These are phyloP conservation scores for Amblyornis subalaris DNA, from an alignment of 2,113 vertebrate species.

Conservation along the genomic window DNA sequence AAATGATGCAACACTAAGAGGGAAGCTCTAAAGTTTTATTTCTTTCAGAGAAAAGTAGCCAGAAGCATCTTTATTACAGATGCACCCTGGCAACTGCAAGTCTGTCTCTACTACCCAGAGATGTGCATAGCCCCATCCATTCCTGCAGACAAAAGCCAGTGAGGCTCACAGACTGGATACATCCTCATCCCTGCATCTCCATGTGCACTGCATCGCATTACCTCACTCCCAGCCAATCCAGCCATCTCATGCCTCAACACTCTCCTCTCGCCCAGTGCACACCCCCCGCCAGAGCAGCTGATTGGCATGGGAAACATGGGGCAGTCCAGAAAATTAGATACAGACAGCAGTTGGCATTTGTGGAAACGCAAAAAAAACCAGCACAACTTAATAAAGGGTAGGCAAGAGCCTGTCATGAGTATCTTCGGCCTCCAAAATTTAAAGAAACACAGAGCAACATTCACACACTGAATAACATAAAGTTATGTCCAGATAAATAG, in stretches of 20 bases:
- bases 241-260: not conserved
- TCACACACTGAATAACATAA: not conserved
- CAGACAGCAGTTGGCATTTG: not conserved
- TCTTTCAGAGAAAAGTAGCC: not conserved
- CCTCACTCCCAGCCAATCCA: constrained; percentile 70
- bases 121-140: not conserved
- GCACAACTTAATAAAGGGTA: not conserved
- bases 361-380: not conserved
- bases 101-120: not conserved
- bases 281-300: not conserved
- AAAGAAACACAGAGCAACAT: not conserved
- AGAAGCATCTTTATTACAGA: not conserved
- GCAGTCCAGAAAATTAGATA: not conserved
- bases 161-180: not conserved
- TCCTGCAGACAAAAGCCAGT: not conserved
- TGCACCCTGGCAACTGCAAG: not conserved
- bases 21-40: not conserved
- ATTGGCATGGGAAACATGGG: not conserved
- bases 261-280: not conserved
- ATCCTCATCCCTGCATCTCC: not conserved
- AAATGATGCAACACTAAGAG: not conserved
- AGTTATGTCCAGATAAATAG: not conserved
- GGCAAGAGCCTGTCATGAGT: not conserved
- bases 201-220: constrained; percentile 55
- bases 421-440: not conserved